A percentile compares a stretch with the other conserved stretches of the same genome.
These are phyloP conservation scores for Ctenopoma kingsleyae DNA, from an alignment of 2,797 vertebrate species.

Conservation along the genomic window DNA sequence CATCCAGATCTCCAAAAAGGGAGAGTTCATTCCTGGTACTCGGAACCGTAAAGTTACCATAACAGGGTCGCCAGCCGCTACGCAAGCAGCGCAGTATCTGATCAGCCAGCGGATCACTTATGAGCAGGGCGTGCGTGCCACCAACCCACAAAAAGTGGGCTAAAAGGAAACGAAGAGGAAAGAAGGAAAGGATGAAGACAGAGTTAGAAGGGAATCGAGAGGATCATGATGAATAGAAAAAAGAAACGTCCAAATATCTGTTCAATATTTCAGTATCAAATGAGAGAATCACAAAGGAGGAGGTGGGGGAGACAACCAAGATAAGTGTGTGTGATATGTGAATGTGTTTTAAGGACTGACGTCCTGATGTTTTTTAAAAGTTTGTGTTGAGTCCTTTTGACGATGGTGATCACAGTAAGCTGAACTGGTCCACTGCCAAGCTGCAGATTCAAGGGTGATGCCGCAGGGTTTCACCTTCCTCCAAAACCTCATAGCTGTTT, in stretches of 20 bases:
- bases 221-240: slow-evolving; percentile 76
- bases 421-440: slow-evolving; percentile 87
- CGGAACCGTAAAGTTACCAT: slow-evolving; percentile 98
- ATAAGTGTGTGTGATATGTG: slow-evolving; percentile 86
- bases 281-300: slow-evolving; percentile 82
- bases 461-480: slow-evolving; percentile 77
- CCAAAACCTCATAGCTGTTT: slow-evolving; percentile 83
- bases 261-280: slow-evolving; percentile 85
- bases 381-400: slow-evolving; percentile 85
- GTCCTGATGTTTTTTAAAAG: slow-evolving; percentile 88
- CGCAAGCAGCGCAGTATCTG: slow-evolving; percentile 96
- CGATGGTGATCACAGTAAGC: slow-evolving; percentile 84
- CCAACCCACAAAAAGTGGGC: slow-evolving; percentile 97
- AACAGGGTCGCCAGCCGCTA: slow-evolving; percentile 94
- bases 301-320: slow-evolving; percentile 81
- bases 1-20: slow-evolving; percentile 98
- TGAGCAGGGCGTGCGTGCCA: slow-evolving; percentile 95
- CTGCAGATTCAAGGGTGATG: slow-evolving; percentile 82
- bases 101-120: slow-evolving; percentile 98
- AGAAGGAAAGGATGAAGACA: slow-evolving; percentile 80
- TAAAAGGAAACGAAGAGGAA: slow-evolving; percentile 84
- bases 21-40: slow-evolving; percentile 97
- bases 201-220: slow-evolving; percentile 80
- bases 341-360: slow-evolving; percentile 86
- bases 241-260: slow-evolving; percentile 84